Evolutionary conservation across 1,140 invertebrate genomes (phyloP), one percentile per base, ranked within the genome.

Genomic region (Drosophila serrata): DNA sequence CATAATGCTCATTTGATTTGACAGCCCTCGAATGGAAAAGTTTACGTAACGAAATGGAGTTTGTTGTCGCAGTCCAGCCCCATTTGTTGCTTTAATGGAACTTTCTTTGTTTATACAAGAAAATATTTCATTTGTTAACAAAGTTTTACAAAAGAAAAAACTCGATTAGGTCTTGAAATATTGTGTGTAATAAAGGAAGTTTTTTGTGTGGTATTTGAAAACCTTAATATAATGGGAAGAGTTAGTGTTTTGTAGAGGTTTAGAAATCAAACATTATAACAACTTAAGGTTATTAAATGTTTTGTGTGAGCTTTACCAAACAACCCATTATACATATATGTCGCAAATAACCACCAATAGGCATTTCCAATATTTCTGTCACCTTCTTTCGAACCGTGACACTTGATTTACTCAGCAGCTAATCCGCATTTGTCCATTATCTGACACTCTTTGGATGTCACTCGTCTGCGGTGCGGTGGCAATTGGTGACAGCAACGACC

Each of bases 1-100:
- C 84, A 88, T 88, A 88, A 90, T 84, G 80, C 61, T 53, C 49
- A 51, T 84, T 90, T 68, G 68, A 88, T 81, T 81, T 84, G 84
- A 84, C 84, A 84, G 85, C 49, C 31, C 24, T 48, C 67, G 53
- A 65, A 77, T 79, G 79, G 43, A 79, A 33, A 58, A 58, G 74
- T 73, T 87, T 75, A 70, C 68, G 65, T 88, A 80, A 90, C 82
- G 48, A 77, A 60, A 27, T 53, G 45, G 33, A 72, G 79, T 84
- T 65, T 48, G 31, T 60, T 57, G 55, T 46, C 55, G 37, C 60
- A 42, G 31, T 46, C 27, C 56, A 49, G 33, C 63, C 43, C 43
- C 49, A 59, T 63, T 46, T 37, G 42, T 35, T 48, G 29, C 31
- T 33, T 59, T 42, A 61, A 59, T 46, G 75, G 48, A 70, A 81